A percentile compares a stretch with the other conserved stretches of the same genome.
phyloP scores from a whole-genome alignment of 2,113 vertebrate genomes.

The Rynchops niger region DNA sequence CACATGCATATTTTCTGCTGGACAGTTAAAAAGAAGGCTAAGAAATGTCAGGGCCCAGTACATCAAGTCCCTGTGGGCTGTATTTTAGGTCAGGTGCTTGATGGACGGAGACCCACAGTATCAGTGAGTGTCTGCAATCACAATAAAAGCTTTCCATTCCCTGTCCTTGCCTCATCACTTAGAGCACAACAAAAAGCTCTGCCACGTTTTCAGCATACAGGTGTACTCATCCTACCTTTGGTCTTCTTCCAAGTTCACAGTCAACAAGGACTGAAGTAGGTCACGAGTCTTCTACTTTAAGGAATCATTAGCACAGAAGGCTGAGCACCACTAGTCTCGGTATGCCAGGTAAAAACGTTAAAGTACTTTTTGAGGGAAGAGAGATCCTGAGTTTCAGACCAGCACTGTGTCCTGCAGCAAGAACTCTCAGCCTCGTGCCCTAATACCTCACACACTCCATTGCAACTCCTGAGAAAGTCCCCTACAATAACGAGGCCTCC shows the following conservation, averaged over 20 bases:
- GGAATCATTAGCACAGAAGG: not conserved
- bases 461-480: not conserved
- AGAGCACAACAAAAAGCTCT: not conserved
- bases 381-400: not conserved
- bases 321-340: not conserved
- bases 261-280: not conserved
- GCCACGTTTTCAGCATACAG: not conserved
- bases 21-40: not conserved
- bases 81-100: not conserved
- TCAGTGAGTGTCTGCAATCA: not conserved
- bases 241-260: not conserved
- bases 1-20: not conserved
- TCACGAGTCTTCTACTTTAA: not conserved
- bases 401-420: not conserved
- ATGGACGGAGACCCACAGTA: not conserved
- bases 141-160: not conserved
- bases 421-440: not conserved
- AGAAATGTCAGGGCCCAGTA: not conserved
- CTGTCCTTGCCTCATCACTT: not conserved
- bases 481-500: not conserved
- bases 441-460: not conserved
- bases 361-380: not conserved
- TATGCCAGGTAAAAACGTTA: not conserved
- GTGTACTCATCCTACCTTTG: not conserved
- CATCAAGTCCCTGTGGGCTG: not conserved